Conservation (phyloP, 1,140 invertebrate species). For the Argopecten irradians region DNA sequence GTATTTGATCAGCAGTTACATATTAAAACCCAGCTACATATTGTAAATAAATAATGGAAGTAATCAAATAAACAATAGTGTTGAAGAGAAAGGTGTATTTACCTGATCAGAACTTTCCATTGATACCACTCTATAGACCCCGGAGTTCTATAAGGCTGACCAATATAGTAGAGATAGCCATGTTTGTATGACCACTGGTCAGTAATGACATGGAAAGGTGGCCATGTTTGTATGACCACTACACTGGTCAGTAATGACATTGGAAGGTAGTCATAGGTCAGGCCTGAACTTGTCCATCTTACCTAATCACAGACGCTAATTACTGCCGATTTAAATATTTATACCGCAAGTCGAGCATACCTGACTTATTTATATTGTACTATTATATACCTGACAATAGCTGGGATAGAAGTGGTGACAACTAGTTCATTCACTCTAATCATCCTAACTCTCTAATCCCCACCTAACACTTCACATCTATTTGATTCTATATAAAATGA, state of each 20-base stretch:
- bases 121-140: background rate
- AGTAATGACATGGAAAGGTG: background rate
- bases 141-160: background rate
- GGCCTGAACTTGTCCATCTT: background rate
- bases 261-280: background rate
- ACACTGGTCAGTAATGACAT: background rate
- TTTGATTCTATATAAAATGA: background rate
- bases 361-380: background rate
- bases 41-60: background rate
- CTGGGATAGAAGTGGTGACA: background rate
- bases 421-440: background rate
- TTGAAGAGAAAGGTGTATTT: background rate
- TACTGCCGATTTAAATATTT: background rate
- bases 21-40: background rate
- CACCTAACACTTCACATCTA: background rate
- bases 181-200: background rate
- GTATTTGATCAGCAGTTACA: background rate
- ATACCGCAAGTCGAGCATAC: background rate
- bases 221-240: background rate
- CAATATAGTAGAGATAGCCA: background rate
- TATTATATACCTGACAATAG: background rate
- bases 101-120: conserved; percentile 15
- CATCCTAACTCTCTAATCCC: background rate
- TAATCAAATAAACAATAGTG: background rate
- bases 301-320: background rate